These are phyloP conservation scores for Parasteatoda tepidariorum DNA, from an alignment of 1,140 invertebrate genomes.

Conservation along the genomic window DNA sequence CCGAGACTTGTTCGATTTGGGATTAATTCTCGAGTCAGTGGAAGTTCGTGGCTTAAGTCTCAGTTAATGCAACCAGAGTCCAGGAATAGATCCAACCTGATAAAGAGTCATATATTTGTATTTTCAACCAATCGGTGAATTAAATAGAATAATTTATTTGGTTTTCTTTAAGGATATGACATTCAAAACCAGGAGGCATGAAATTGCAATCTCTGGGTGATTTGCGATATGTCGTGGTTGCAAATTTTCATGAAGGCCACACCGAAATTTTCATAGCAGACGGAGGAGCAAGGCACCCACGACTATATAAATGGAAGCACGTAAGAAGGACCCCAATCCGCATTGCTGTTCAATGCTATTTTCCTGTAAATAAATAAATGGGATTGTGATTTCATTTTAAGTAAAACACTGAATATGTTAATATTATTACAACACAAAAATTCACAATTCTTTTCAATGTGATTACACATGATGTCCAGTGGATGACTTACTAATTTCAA, in stretches of 20 bases:
- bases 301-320: constrained; percentile 55
- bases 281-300: constrained; percentile 58
- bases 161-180: constrained; percentile 33
- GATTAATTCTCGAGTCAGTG: not conserved
- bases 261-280: constrained; percentile 45
- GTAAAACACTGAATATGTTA: too few species aligned
- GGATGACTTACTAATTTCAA: too few species aligned
- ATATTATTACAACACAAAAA: not conserved
- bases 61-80: not conserved
- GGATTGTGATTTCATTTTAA: too few species aligned
- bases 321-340: constrained; percentile 45
- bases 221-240: constrained; percentile 52
- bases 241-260: constrained; percentile 42
- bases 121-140: constrained; percentile 6
- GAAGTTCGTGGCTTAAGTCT: constrained; percentile 16
- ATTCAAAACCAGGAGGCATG: constrained; percentile 42
- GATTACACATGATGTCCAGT: too few species aligned
- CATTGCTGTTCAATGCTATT: constrained; percentile 49
- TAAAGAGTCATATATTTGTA: constrained; percentile 10
- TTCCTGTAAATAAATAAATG: constrained; percentile 31
- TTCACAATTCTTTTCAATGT: not conserved
- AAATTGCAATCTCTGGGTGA: constrained; percentile 46
- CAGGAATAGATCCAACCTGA: not conserved
- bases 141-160: constrained; percentile 24
- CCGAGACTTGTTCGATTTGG: constrained; percentile 20